phyloP scores from a whole-genome alignment of 2,888 invertebrate species.

The Lottia gigantea region DNA sequence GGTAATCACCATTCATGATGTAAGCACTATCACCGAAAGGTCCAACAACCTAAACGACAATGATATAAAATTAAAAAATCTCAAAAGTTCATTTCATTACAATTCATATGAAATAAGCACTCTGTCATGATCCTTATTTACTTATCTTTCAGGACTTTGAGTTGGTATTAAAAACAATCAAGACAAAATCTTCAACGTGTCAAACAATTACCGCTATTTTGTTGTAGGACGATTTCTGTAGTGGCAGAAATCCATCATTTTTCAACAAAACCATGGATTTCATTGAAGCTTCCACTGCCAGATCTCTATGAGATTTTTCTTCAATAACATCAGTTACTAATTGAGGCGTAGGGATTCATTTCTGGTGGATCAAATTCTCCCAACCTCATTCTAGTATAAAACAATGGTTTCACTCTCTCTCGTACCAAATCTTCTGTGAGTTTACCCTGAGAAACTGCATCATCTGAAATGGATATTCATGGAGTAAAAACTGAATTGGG shows the following conservation, averaged over 20 bases:
- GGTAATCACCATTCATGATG: constrained; percentile 57
- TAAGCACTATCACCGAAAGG: constrained; percentile 57
- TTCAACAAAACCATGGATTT: constrained; percentile 44
- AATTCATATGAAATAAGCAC: too few relatives aligned
- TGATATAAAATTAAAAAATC: too few relatives aligned
- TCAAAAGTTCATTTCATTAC: too few relatives aligned
- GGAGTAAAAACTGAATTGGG: too few relatives aligned
- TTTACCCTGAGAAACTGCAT: background rate
- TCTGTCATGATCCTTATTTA: too few relatives aligned
- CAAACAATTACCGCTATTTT: constrained; percentile 33
- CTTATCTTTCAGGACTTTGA: too few relatives aligned
- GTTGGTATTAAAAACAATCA: too few relatives aligned
- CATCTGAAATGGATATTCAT: too few relatives aligned
- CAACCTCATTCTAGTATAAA: constrained; percentile 31
- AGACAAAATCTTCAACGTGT: too few relatives aligned
- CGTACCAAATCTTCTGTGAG: constrained; percentile 14
- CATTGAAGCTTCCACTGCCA: constrained; percentile 38
- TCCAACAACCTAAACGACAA: constrained; percentile 58
- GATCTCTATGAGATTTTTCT: constrained; percentile 33
- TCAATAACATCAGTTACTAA: constrained; percentile 38
- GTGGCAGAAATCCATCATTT: constrained; percentile 35
- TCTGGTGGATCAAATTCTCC: constrained; percentile 34
- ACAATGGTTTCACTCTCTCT: constrained; percentile 27
- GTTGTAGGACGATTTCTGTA: constrained; percentile 19
- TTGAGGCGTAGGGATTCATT: constrained; percentile 43